Conservation (phyloP, 2,797 vertebrate genomes). For the Psittacula echo region DNA sequence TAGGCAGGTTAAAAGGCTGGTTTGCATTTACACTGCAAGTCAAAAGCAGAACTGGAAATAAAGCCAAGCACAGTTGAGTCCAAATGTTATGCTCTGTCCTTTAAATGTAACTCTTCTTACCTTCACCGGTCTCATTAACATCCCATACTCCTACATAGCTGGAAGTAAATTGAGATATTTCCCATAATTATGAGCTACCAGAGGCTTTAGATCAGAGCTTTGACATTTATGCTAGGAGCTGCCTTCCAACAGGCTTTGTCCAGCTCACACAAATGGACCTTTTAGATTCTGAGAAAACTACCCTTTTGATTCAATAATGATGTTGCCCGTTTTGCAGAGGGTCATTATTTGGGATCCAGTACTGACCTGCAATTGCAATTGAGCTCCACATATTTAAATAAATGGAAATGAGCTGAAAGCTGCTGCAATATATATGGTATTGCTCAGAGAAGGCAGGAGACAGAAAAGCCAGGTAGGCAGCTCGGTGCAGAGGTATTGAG, state of each 20-base stretch:
- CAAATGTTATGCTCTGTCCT: not conserved
- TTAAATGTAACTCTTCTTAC: not conserved
- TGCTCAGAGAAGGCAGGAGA: not conserved
- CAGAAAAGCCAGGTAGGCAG: not conserved
- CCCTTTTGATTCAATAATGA: fast-evolving
- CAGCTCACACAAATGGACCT: not conserved
- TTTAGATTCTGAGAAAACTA: not conserved
- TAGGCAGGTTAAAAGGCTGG: not conserved
- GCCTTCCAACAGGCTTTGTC: not conserved
- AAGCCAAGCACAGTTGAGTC: not conserved
- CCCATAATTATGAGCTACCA: not conserved
- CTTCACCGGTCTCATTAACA: not conserved
- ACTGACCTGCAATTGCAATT: not conserved
- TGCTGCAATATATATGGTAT: not conserved
- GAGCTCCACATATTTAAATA: not conserved
- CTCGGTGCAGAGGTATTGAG: not conserved
- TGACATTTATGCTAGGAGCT: not conserved
- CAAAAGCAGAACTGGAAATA: slow-evolving; percentile 3
- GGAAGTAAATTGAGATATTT: not conserved
- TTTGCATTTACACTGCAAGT: not conserved
- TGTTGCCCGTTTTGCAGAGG: not conserved
- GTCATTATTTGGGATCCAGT: not conserved
- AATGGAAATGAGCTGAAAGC: not conserved
- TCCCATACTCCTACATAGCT: not conserved
- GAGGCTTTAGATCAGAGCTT: not conserved